Evolutionary conservation across 2,888 invertebrate genomes (phyloP).

Genomic region (Leptopilina drosophilae): DNA sequence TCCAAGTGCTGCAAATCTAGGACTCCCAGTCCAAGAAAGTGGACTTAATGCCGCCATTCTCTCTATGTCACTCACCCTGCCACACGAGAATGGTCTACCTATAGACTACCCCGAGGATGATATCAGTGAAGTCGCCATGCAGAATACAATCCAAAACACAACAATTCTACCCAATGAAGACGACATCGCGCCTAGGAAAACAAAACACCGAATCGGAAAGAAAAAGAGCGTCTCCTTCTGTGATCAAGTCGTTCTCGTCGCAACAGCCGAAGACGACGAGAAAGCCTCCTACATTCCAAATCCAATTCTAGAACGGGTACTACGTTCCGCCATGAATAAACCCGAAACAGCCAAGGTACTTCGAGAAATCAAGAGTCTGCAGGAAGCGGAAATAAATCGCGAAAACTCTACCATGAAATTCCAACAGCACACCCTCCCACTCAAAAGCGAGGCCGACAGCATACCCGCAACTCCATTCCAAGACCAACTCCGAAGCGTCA

Average conservation of each 20-base stretch:
- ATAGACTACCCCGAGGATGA: conserved; percentile 74
- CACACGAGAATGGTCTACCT: conserved; percentile 78
- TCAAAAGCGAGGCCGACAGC: conserved; percentile 73
- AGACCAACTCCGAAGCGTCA: conserved; percentile 72
- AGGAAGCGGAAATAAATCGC: conserved; percentile 76
- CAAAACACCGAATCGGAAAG: conserved; percentile 82
- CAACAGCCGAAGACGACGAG: conserved; percentile 94
- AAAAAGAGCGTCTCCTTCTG: conserved; percentile 97
- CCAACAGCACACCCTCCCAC: conserved; percentile 76
- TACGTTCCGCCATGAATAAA: conserved; percentile 89
- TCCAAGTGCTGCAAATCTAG: conserved; percentile 62
- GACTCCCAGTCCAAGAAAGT: conserved; percentile 58
- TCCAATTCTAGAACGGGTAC: conserved; percentile 91
- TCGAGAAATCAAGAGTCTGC: conserved; percentile 78
- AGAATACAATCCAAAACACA: conserved; percentile 75
- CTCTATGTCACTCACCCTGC: conserved; percentile 75
- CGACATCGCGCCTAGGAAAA: conserved; percentile 77
- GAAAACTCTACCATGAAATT: conserved; percentile 74
- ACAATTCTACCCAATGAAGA: conserved; percentile 73
- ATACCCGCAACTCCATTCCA: conserved; percentile 73
- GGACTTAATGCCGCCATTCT: conserved; percentile 71
- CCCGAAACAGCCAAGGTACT: conserved; percentile 80
- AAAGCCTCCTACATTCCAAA: conserved; percentile 94
- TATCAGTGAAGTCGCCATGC: conserved; percentile 75
- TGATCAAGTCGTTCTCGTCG: conserved; percentile 94